Percentiles rank a stretch among this genome's conserved stretches.
Evolutionary conservation across 2,113 vertebrate genomes (phyloP).

Genomic region (Oreochromis niloticus): DNA sequence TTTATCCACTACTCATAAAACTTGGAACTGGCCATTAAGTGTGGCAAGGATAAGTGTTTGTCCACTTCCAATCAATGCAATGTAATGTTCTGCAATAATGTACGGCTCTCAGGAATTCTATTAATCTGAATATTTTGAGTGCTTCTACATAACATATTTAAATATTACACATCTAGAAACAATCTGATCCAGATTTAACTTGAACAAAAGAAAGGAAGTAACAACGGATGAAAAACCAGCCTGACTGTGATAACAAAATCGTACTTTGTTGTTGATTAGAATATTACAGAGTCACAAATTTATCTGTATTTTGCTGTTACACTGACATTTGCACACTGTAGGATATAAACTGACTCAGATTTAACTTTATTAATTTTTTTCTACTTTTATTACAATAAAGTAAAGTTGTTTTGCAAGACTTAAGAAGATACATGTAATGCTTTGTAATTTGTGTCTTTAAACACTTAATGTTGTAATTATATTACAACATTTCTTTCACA

Average conservation of each 20-base stretch:
- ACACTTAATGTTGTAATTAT: background rate
- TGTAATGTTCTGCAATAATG: background rate
- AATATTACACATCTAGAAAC: background rate
- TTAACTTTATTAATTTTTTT: background rate
- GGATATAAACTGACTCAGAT: background rate
- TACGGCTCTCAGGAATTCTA: background rate
- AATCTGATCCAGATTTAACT: background rate
- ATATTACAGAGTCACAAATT: background rate
- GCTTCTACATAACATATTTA: background rate
- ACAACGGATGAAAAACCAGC: background rate
- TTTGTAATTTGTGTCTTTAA: background rate
- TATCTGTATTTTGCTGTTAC: background rate
- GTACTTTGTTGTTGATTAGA: background rate
- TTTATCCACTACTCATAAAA: background rate
- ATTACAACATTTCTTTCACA: background rate
- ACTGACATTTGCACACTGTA: background rate
- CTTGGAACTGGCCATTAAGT: background rate
- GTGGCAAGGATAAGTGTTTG: background rate
- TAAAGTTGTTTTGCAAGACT: background rate
- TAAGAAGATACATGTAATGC: background rate
- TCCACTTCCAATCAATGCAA: background rate
- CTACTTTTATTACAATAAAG: background rate
- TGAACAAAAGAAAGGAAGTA: background rate
- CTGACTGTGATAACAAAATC: background rate
- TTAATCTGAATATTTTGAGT: background rate